Evolutionary conservation across 2,888 invertebrate species (phyloP), one percentile per base, ranked within the genome.

Genomic region (Apocheima hispidaria): DNA sequence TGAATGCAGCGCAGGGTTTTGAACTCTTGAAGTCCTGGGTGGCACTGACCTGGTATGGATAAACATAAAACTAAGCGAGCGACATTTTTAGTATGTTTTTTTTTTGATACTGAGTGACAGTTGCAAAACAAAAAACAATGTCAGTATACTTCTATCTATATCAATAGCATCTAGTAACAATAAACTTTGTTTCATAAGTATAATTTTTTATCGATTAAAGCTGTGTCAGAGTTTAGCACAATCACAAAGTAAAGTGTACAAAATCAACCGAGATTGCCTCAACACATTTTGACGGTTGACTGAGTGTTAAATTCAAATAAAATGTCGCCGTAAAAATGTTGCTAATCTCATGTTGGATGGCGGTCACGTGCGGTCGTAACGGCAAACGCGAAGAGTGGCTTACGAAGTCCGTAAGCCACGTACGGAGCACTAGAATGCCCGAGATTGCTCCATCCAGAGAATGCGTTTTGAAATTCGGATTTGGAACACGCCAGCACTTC

Each of bases 301-400:
- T 50, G 69, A 59, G 74, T 79, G 75, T 74, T 74, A 76, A 79
- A 70, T 77, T 69, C 66, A 75, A 82, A 81, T 81, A 79, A 70
- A 82, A 78, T 79, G 74, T 67, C 66, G 59, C 71, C 69, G 77
- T 81, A 82, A 78, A 77, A 83, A 74, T 78, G 78, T 79, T 77
- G 72, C 77, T 81, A 80, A 80, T 82, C 74, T 74, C 64, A 78
- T 83, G 76, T 66, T 57, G 77, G 58, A 90, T 83, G 85, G 74
- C 79, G 81, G 77, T 80, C 91, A 91, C 91, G 91, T 90, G 72
- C 74, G 59, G 63, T 73, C 73, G 81, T 87, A 88, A 86, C 80
- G 83, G 74, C 74, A 68, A 67, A 68, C 75, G 71, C 64, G 70
- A 69, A 68, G 68, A 69, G 74, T 69, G 70, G 63, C 70, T 66